These are phyloP conservation scores for Oxyura jamaicensis DNA, from an alignment of 2,113 vertebrate genomes.

Conservation along the genomic window DNA sequence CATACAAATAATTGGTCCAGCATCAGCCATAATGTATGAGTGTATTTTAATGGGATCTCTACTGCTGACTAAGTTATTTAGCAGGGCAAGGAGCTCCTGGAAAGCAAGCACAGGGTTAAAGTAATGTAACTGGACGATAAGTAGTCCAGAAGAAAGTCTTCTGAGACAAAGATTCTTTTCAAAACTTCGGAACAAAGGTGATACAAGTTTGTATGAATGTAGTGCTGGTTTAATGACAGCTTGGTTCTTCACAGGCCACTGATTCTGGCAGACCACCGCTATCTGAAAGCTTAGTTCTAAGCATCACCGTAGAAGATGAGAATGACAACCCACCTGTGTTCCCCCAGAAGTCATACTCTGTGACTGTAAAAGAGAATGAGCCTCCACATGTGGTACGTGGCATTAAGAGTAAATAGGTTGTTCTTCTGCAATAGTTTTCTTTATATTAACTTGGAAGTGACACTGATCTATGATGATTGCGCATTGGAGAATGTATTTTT, in stretches of 20 bases:
- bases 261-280: conserved; percentile 14
- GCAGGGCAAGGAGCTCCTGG: not conserved
- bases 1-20: not conserved
- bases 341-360: not conserved
- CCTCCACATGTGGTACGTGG: conserved; percentile 57
- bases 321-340: conserved; percentile 68
- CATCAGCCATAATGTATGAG: not conserved
- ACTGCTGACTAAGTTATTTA: not conserved
- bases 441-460: not conserved
- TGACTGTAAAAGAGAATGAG: conserved; percentile 62
- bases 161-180: not conserved
- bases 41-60: not conserved
- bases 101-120: not conserved
- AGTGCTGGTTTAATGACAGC: not conserved
- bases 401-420: not conserved
- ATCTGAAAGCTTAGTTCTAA: conserved; percentile 32
- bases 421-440: not conserved
- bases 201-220: not conserved
- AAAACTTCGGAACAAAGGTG: not conserved
- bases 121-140: not conserved
- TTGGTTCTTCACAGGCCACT: conserved; percentile 38
- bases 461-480: not conserved
- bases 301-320: conserved; percentile 54
- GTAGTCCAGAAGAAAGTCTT: not conserved
- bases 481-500: fast-evolving